Evolutionary conservation across 2,888 invertebrate genomes (phyloP).

Genomic region (Dynastes maya): DNA sequence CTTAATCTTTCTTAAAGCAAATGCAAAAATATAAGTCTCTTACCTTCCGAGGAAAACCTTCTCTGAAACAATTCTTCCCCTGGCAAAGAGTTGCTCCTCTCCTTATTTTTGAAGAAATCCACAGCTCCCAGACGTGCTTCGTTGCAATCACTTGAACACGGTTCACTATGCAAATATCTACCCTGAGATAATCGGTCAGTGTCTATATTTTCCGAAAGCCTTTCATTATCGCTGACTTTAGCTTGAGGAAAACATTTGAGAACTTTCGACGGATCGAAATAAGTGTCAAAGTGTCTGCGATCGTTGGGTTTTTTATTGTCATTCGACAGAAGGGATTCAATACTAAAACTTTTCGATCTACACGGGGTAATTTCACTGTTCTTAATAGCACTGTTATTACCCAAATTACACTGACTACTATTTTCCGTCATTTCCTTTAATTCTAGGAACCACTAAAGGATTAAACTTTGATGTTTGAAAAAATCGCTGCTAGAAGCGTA

Average conservation of each 20-base stretch:
- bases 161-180: conserved; percentile 19
- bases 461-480: not conserved
- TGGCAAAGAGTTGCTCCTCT: conserved; percentile 54
- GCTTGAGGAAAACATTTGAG: not conserved
- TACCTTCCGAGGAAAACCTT: conserved; percentile 58
- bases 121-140: conserved; percentile 26
- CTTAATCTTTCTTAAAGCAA: not conserved
- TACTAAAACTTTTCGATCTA: conserved; percentile 63
- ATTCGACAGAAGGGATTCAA: conserved; percentile 62
- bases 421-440: conserved; percentile 23
- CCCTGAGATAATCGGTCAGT: not conserved
- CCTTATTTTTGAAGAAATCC: conserved; percentile 30
- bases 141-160: conserved; percentile 34
- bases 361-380: conserved; percentile 22
- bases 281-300: not conserved
- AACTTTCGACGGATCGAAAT: not conserved
- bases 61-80: conserved; percentile 57
- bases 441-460: not conserved
- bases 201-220: not conserved
- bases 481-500: not conserved
- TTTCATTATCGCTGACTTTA: not conserved
- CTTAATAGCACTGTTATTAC: conserved; percentile 42
- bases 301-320: conserved; percentile 14
- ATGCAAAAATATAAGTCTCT: not conserved
- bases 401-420: conserved; percentile 36